Evolutionary conservation across 2,113 vertebrate species (phyloP), one percentile per base, ranked within the genome.

Genomic region (Pampusana beccarii): DNA sequence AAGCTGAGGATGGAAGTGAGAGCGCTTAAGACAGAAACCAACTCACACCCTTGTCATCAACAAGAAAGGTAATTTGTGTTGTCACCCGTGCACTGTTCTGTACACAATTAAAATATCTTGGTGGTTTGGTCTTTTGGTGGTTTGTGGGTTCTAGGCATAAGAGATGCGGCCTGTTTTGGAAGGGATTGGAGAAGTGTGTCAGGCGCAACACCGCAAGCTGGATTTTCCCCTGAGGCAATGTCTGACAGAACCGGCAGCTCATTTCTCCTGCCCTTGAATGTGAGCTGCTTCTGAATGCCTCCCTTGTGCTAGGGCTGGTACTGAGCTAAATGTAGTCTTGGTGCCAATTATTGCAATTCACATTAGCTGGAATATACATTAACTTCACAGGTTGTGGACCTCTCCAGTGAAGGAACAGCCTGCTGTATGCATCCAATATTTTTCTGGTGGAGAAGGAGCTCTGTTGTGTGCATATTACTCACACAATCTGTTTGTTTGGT

Each of bases 331-430:
- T 13, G 36, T 54, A 44, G 92, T 92, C 83, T 58, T 81, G 25
- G 4, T 93, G 91, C 93, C 91, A 97, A 73, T 44, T 66, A 93
- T 85, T 81, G 66, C 88, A 97, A 42, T 78, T 92, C 82, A 64
- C 42, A 78, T 94, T 96, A 88, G 80, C 93, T 94, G 94, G 88
- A 94, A 91, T 96, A 91, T 94, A 92, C 77, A 92, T 96, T 94
- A 94, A 91, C 65, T 95, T 71, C 33, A 50, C 80, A 74, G 57
- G n/a, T 13, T 91, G 36, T 62, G 57, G 78, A 82, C 54, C 34
- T 90, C 56, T 93, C 28, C 60, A 62, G 54, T 17, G 12, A 53
- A 70, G 44, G 67, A 92, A 92, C 80, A 88, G 86, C 48, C 69
- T 92, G 60, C 60, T 92, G 60, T 80, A 51, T 91, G 44, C 53